Evolutionary conservation across 2,888 invertebrate genomes (phyloP), one percentile per base, ranked within the genome.

Genomic region (Myopa testacea): DNA sequence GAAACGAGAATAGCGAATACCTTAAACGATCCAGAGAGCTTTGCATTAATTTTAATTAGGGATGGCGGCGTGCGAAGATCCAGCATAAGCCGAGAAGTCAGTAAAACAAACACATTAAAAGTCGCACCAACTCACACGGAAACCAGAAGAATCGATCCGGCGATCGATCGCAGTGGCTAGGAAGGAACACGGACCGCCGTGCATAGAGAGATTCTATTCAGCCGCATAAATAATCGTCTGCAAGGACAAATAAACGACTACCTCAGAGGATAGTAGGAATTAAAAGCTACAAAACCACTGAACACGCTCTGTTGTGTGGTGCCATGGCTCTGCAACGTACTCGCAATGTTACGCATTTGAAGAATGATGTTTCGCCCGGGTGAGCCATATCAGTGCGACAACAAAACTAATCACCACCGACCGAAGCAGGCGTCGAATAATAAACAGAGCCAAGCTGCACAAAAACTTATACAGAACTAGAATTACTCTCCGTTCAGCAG

Each of bases 11-110:
- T 26, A 26, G 45, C 45, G 45, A 45, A 45, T 14, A 7, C 62
- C 62, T 62, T 80, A 82, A 83, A 82, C 82, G 82, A 79, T 81
- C 81, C 76, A 79, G 79, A 79, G 79, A 81, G 81, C 81, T 82
- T 82, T 82, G 83, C 83, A 82, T 83, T 83, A 81, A 83, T 83
- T 83, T 83, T 83, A 83, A 83, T 83, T 83, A 83, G 80, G 79
- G 79, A 78, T 78, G 77, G 19, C 34, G 38, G 55, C 79, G 40
- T 38, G 40, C 40, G 34, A 63, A 63, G 63, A 63, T 26, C 14
- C 63, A 63, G 19, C 63, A 63, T 37, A 26, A 63, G 37, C 14
- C 37, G 37, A 38, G 19, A 6, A 60, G 19, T 8, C 75, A 55
- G 58, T 75, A 38, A 73, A 45, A 68, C 71, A 72, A 34, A 45